Base-by-base conservation (phyloP, 2,888 invertebrate genomes). In the Hirtodrosophila confusa region DNA sequence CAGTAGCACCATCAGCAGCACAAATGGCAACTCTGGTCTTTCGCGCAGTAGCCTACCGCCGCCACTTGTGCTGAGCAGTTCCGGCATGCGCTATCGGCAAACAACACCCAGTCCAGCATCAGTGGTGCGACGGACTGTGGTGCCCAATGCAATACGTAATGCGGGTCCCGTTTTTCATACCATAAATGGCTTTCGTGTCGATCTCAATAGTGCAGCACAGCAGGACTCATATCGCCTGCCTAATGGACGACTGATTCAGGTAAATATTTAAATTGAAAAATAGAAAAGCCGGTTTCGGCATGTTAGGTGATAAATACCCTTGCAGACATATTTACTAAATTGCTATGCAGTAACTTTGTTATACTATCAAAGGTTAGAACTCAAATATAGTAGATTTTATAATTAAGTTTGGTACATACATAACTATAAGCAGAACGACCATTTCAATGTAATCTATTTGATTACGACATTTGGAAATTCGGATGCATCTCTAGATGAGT, bases 181-280 rank as follows among this genome's bases (percentile, higher is more conserved):
- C 1, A 91, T 92, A 12, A 91, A 91, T 47, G 92, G 92, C 0
- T 92, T 86, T 75, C 90, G 91, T 11, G 91, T 92, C 56, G 92
- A 92, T 75, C 86, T 92, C n/a, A 92, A 92, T 74, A 89, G 90
- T 5, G 92, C 92, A 0, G 90, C 92, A 0, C 91, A 91, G 47
- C 92, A 91, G 53, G 92, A 91, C 44, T 91, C 91, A 3, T 91
- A 90, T 64, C 89, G 92, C 8, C 72, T 92, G 35, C 92, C 92
- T 2, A 92, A 92, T 54, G 92, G 92, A 3, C 91, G 92, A 27
- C 69, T 92, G 3, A 92, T 92, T 58, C 92, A 92, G 48, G 73
- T 73, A 27, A 51, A 12, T 27, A 4, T 27, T 2, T 6, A 27
- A 27, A 27, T 27, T 4, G 1, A 3, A 4, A 27, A 5, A 27